phyloP scores from a whole-genome alignment of 2,888 invertebrate species.

The Yponomeuta evonymella region DNA sequence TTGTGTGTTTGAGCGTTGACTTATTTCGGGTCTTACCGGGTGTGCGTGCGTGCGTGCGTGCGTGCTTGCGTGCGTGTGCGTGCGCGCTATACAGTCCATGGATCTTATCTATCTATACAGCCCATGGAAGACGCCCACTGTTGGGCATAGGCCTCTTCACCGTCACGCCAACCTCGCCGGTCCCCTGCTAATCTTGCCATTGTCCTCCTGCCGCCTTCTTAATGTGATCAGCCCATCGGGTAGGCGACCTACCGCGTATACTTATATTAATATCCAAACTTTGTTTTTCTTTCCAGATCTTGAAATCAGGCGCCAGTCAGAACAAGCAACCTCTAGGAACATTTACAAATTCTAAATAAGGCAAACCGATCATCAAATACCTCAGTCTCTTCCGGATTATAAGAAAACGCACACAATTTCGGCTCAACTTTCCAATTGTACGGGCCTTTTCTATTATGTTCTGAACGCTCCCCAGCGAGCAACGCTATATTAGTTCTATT shows the following conservation, averaged over 20 bases:
- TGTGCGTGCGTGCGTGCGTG: too few relatives aligned
- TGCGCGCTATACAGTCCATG: too few relatives aligned
- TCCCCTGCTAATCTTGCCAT: too few relatives aligned
- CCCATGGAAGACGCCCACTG: too few relatives aligned
- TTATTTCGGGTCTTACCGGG: too few relatives aligned
- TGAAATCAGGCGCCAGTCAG: constrained; percentile 65
- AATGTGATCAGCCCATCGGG: too few relatives aligned
- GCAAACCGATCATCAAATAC: constrained; percentile 25
- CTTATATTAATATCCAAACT: constrained; percentile 20
- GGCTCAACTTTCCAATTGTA: constrained; percentile 24
- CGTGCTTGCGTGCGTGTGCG: too few relatives aligned
- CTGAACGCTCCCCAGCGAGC: constrained; percentile 18
- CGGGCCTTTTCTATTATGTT: constrained; percentile 25
- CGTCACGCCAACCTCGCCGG: too few relatives aligned
- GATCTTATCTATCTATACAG: too few relatives aligned
- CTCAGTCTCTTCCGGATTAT: constrained; percentile 20
- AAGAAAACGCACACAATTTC: constrained; percentile 25
- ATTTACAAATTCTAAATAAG: constrained; percentile 31
- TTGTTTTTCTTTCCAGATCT: constrained; percentile 53
- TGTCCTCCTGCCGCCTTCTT: too few relatives aligned
- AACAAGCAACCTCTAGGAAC: constrained; percentile 29
- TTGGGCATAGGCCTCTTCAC: too few relatives aligned
- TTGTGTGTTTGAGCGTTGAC: too few relatives aligned
- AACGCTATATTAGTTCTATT: constrained; percentile 22
- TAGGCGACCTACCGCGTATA: background rate